A percentile compares a stretch with the other conserved stretches of the same genome.
phyloP scores from a whole-genome alignment of 2,797 vertebrate species.

The Geotrypetes seraphini region DNA sequence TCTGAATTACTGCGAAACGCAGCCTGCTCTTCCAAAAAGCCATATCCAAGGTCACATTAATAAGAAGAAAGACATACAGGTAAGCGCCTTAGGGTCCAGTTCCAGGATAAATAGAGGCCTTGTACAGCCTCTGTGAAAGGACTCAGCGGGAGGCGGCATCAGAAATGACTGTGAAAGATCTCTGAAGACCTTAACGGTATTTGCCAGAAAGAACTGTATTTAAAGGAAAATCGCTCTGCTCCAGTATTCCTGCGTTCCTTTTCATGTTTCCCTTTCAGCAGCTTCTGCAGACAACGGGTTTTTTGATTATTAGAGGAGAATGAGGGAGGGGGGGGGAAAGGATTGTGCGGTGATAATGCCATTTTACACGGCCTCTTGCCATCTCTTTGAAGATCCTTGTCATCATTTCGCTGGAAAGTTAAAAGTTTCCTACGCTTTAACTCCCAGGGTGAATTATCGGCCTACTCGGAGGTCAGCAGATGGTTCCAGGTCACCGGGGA shows the following conservation, averaged over 20 bases:
- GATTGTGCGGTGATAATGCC: no score
- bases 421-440: not conserved
- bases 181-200: no score
- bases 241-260: no score
- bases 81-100: constrained; percentile 4
- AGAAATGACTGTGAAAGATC: no score
- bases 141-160: constrained; percentile 20
- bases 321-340: no score
- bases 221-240: constrained; percentile 40
- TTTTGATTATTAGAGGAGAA: no score
- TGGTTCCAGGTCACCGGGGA: no score
- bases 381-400: no score
- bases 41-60: constrained; percentile 13
- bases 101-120: constrained; percentile 16
- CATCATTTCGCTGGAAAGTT: not conserved
- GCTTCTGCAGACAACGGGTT: no score
- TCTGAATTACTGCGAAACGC: constrained; percentile 11
- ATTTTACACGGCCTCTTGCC: no score
- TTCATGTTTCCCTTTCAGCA: no score
- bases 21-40: not conserved
- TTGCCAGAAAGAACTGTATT: constrained; percentile 13
- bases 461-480: not conserved
- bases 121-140: constrained; percentile 21
- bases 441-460: not conserved
- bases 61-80: constrained; percentile 14